These are phyloP conservation scores for Xylocopa sonorina DNA, from an alignment of 1,140 invertebrate genomes.

Conservation along the genomic window DNA sequence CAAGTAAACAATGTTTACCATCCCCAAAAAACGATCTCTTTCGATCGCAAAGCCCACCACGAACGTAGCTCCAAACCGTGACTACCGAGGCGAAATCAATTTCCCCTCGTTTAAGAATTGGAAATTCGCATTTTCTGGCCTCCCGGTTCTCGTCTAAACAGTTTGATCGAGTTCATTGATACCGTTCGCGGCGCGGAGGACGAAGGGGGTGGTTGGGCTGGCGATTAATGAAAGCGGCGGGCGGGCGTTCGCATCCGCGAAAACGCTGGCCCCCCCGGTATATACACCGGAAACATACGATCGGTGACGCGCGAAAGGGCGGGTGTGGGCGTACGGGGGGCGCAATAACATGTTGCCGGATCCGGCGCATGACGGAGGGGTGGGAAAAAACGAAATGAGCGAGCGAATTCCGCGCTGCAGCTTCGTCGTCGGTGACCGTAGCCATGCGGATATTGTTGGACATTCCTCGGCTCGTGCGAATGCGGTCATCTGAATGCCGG, in stretches of 20 bases:
- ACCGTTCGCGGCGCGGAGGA: neutral
- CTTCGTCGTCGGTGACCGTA: constrained; percentile 74
- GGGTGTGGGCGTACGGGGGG: constrained; percentile 7
- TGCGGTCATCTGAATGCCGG: constrained; percentile 80
- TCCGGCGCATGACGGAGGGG: constrained; percentile 41
- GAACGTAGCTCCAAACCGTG: no score
- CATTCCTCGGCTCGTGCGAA: constrained; percentile 80
- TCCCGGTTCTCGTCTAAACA: constrained; percentile 23
- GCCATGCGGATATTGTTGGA: constrained; percentile 79
- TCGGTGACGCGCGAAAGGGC: constrained; percentile 47
- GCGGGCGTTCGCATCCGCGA: constrained; percentile 32
- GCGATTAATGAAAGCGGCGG: constrained; percentile 55
- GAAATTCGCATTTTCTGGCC: constrained; percentile 1
- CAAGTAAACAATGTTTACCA: no score
- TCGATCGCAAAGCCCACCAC: no score
- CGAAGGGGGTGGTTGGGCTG: neutral
- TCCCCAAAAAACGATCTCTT: no score
- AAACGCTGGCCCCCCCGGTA: constrained; percentile 44
- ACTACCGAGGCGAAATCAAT: neutral
- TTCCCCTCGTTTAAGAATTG: neutral
- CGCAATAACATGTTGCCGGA: constrained; percentile 54
- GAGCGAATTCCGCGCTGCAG: constrained; percentile 75
- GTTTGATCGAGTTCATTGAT: constrained; percentile 61
- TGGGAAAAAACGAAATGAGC: constrained; percentile 70
- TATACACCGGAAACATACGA: constrained; percentile 47